These are phyloP conservation scores for Epiblema foenella DNA, from an alignment of 2,888 invertebrate species.

Conservation along the genomic window DNA sequence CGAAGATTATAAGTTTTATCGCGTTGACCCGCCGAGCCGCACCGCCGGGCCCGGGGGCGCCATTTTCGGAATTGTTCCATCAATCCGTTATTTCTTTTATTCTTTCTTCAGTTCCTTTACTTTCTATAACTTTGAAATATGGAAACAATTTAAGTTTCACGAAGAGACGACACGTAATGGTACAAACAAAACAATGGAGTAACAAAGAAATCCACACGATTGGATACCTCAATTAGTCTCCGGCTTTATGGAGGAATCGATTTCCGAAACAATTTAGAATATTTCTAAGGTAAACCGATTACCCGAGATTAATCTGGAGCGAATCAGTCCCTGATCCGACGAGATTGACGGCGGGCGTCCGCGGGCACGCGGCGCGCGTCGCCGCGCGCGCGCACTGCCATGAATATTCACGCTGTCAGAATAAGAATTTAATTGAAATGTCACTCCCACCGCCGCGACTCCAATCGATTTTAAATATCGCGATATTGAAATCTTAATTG, in stretches of 20 bases:
- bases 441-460: conserved; percentile 31
- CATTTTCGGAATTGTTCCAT: conserved; percentile 16
- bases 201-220: conserved; percentile 16
- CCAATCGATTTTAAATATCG: conserved; percentile 38
- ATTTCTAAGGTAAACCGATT: conserved; percentile 40
- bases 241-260: conserved; percentile 29
- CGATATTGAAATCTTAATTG: conserved; percentile 42
- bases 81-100: conserved; percentile 19
- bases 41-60: conserved; percentile 5
- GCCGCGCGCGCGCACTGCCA: neutral
- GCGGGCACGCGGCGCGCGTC: neutral
- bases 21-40: neutral
- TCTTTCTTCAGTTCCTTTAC: conserved; percentile 1
- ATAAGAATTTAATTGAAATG: conserved; percentile 42
- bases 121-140: conserved; percentile 16
- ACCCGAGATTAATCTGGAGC: conserved; percentile 25
- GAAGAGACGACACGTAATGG: neutral
- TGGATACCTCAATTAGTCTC: conserved; percentile 17
- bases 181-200: neutral
- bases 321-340: conserved; percentile 26
- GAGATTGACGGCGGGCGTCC: neutral
- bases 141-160: conserved; percentile 2
- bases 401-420: conserved; percentile 37
- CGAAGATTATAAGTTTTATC: conserved; percentile 21
- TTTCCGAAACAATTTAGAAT: conserved; percentile 36